Evolutionary conservation across 30 jellyfish, hydroid and myxozoan genomes (phyloP), one percentile per base, ranked within the genome.

Genomic region (Hydractinia echinata): DNA sequence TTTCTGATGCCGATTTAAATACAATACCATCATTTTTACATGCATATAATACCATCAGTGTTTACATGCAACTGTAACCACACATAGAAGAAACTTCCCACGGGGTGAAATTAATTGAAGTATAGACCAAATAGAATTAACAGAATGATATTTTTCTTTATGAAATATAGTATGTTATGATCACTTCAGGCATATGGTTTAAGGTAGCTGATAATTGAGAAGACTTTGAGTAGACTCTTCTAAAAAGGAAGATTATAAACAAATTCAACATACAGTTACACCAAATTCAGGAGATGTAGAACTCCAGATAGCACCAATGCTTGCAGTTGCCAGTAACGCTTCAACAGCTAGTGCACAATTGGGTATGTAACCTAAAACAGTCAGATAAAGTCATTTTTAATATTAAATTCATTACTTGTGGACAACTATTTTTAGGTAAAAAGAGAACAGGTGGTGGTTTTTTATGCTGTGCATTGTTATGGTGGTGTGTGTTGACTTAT

Each of bases 251-350:
- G 2, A 2, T 30, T 0, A 30, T 30, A 30, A 30, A 30, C 44
- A 30, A 30, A 30, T 30, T 67, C 20, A 16, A 71, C 95, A 77
- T 72, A 92, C 98, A 3, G 94, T 64, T 16, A 93, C 99, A 21
- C 99, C 99, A 84, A 87, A 93, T 44, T 93, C 99, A 15, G 99
- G 99, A 4, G 99, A 93, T 13, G 99, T 84, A 30, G 96, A 93
- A 74, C 96, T 93, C 99, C 99, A 93, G 15, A 93, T 82, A 10
- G 96, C 99, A 81, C 99, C 99, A 55, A 93, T 79, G 72, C 96
- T 86, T 39, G 99, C 90, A 14, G 99, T 73, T 8, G 99, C 99
- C 51, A 93, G 76, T 96, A 93, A 87, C 9, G 94, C 95, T 66
- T 88, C 96, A 2, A 93, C 95, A 10, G 99, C 96, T 70, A 93